phyloP scores from a whole-genome alignment of 2,113 vertebrate species.

The Tetraodon nigroviridis region DNA sequence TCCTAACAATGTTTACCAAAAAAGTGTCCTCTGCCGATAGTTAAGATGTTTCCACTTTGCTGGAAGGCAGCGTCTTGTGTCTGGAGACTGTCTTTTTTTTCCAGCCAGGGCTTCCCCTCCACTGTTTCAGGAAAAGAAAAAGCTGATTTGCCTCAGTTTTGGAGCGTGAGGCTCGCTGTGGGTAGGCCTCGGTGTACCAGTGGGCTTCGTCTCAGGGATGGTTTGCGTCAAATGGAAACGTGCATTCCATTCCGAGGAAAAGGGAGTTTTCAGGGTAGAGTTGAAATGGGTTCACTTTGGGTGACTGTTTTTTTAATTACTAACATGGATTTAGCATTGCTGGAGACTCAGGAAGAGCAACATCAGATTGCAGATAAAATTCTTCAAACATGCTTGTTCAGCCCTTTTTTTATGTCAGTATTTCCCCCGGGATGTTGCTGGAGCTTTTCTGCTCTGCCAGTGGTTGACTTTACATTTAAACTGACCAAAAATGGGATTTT shows the following conservation, averaged over 20 bases:
- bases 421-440: too few relatives aligned
- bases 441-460: too few relatives aligned
- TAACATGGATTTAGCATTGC: too few relatives aligned
- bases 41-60: conserved; percentile 48
- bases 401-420: too few relatives aligned
- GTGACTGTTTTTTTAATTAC: too few relatives aligned
- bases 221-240: conserved; percentile 47
- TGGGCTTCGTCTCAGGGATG: conserved; percentile 25
- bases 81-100: conserved; percentile 52
- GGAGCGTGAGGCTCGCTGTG: conserved; percentile 35
- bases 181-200: conserved; percentile 39
- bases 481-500: too few relatives aligned
- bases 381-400: too few relatives aligned
- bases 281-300: too few relatives aligned
- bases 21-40: conserved; percentile 34
- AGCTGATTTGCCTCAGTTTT: conserved; percentile 49
- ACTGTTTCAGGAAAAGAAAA: conserved; percentile 47
- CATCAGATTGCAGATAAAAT: too few relatives aligned
- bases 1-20: conserved; percentile 30
- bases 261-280: background rate
- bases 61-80: conserved; percentile 39
- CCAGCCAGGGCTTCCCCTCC: conserved; percentile 42
- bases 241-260: conserved; percentile 42
- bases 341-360: too few relatives aligned
- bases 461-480: too few relatives aligned